Base-by-base conservation (phyloP, 2,888 invertebrate species). In the Rhamnusium bicolor region DNA sequence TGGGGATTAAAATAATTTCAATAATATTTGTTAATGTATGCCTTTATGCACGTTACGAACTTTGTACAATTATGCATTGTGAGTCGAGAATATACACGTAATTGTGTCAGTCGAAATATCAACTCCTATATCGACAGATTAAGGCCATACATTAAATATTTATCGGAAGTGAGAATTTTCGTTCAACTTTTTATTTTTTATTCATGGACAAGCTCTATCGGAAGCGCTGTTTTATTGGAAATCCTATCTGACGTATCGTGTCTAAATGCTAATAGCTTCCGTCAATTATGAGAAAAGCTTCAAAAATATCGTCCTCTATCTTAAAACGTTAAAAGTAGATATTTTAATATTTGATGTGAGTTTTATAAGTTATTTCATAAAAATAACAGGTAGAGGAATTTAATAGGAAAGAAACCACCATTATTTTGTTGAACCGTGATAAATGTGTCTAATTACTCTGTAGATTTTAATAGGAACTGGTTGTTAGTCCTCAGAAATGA, bases 191-290 rank as follows among this genome's bases (percentile, higher is more conserved):
- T 10, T 16, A 24, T 46, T 49, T 63, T 63, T 51, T 63, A 49
- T 63, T 63, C 47, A 62, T 46, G 47, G 46, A 24, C 14, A 16
- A 24, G 14, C 7, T 49, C 49, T 51, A 12, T 63, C 24, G 27
- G 27, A 12, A 21, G 32, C 16, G 16, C 12, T 46, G 29, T 24
- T 29, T 10, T 65, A 65, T 53, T 65, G 65, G 51, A 53, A 27
- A 47, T 65, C 51, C 65, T 29, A 32, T 65, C 40, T 32, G 65
- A 53, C 21, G 51, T 51, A 65, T 29, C 63, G 51, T 18, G 65
- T 65, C 51, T 65, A 65, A 65, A 65, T 65, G 65, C 19, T 65
- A 65, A 65, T 65, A 18, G 53, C 53, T 47, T 7, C n/a, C 27
- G 2, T 63, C 49, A 29, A 27, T 63, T 49, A 46, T 21, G 63